Evolutionary conservation across 2,797 vertebrate genomes (phyloP).

Genomic region (Acrossocheilus fasciatus): DNA sequence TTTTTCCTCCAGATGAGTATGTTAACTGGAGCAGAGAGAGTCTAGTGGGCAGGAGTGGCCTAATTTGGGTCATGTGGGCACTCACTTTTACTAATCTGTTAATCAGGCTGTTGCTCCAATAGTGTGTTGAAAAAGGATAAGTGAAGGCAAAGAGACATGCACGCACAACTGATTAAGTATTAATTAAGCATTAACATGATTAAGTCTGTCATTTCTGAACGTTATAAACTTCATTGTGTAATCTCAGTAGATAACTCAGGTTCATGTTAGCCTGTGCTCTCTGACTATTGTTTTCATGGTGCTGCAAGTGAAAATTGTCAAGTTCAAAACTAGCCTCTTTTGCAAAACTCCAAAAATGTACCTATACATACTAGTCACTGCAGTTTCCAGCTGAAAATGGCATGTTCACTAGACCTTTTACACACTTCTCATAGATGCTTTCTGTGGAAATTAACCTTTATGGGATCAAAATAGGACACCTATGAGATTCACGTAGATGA

Average conservation of each 20-base stretch:
- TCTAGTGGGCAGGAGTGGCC: not conserved
- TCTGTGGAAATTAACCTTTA: too few species aligned
- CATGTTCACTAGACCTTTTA: too few species aligned
- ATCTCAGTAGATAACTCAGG: not conserved
- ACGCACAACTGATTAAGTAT: not conserved
- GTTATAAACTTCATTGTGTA: not conserved
- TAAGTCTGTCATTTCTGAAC: not conserved
- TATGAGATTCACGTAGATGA: too few species aligned
- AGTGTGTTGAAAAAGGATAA: not conserved
- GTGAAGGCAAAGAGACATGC: not conserved
- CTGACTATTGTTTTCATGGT: not conserved
- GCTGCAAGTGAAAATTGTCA: not conserved
- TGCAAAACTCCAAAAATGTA: too few species aligned
- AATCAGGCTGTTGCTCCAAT: conserved; percentile 57
- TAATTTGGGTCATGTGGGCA: conserved; percentile 54
- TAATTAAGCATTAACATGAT: not conserved
- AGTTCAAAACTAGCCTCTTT: too few species aligned
- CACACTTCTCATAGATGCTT: too few species aligned
- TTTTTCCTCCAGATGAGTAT: not conserved
- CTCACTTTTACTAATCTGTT: conserved; percentile 63
- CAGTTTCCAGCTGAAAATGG: too few species aligned
- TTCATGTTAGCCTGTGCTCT: not conserved
- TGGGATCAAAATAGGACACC: too few species aligned
- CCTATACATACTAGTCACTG: too few species aligned
- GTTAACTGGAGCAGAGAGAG: conserved; percentile 26